Conservation (phyloP, 2,888 invertebrate species). For the Lottia scabra region DNA sequence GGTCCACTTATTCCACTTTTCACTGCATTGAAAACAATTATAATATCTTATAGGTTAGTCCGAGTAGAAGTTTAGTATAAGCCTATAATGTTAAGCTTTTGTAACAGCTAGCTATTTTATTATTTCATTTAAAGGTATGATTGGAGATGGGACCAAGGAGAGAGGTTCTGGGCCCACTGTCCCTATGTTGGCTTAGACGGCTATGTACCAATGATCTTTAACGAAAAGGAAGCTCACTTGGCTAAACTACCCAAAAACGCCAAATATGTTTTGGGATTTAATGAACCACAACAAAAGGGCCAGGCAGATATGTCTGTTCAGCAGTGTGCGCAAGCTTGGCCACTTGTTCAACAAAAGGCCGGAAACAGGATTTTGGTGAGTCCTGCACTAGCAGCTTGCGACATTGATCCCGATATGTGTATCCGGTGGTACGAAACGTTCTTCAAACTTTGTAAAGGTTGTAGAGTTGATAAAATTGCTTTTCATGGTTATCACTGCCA, state of each 20-base stretch:
- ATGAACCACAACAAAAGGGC: slow-evolving; percentile 42
- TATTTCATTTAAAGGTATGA: slow-evolving; percentile 26
- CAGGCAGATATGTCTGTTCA: slow-evolving; percentile 40
- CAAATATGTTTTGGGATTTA: slow-evolving; percentile 40
- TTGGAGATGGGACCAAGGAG: slow-evolving; percentile 18
- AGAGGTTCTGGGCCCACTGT: slow-evolving; percentile 20
- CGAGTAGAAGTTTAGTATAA: too few relatives aligned
- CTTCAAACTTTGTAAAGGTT: slow-evolving; percentile 38
- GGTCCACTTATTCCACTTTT: too few relatives aligned
- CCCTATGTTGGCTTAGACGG: slow-evolving; percentile 8
- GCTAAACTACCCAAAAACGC: slow-evolving; percentile 24
- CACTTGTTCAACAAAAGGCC: slow-evolving; percentile 30
- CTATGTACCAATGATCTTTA: slow-evolving; percentile 45
- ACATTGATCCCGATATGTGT: slow-evolving; percentile 9
- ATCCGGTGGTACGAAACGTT: slow-evolving; percentile 43
- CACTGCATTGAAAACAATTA: too few relatives aligned
- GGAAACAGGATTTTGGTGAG: slow-evolving; percentile 36
- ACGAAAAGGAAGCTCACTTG: slow-evolving; percentile 10
- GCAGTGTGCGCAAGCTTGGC: slow-evolving; percentile 39
- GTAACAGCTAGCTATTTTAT: too few relatives aligned
- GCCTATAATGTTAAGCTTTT: too few relatives aligned
- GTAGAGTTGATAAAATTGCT: slow-evolving; percentile 43
- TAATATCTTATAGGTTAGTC: too few relatives aligned
- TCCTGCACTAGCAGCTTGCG: slow-evolving; percentile 38
- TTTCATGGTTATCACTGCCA: slow-evolving; percentile 42